Conservation (phyloP, 2,888 invertebrate genomes). For the Strigamia crassipes region DNA sequence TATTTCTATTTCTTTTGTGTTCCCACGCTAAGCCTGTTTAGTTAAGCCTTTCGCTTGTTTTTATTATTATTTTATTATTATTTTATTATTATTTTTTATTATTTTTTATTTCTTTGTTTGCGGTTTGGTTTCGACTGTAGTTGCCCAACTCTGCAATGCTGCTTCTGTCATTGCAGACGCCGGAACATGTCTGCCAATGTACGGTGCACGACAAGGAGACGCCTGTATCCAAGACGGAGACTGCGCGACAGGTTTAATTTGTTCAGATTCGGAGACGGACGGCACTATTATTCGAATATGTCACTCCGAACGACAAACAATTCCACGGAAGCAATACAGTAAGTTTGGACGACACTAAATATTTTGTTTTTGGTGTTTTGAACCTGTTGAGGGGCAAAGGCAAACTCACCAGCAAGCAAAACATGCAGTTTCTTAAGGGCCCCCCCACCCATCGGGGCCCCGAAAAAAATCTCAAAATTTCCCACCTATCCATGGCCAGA, state of each 20-base stretch:
- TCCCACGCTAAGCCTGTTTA: too few species aligned
- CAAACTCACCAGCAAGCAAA: too few species aligned
- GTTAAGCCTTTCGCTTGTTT: background rate
- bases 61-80: background rate
- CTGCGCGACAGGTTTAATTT: slow-evolving; percentile 80
- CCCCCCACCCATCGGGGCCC: too few species aligned
- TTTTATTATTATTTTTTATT: background rate
- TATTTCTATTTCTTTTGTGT: too few species aligned
- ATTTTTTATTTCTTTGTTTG: background rate
- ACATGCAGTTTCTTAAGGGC: too few species aligned
- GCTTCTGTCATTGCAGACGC: slow-evolving; percentile 59
- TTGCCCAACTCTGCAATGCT: background rate
- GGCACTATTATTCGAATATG: slow-evolving; percentile 70
- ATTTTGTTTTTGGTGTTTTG: too few species aligned
- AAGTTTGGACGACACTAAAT: too few species aligned
- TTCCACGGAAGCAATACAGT: slow-evolving; percentile 73
- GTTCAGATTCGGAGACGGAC: slow-evolving; percentile 67
- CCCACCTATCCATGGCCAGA: too few species aligned
- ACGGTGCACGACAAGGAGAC: slow-evolving; percentile 79
- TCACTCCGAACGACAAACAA: slow-evolving; percentile 62
- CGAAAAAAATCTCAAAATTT: too few species aligned
- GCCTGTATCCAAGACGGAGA: slow-evolving; percentile 81
- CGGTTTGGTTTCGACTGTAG: background rate
- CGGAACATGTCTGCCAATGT: slow-evolving; percentile 71
- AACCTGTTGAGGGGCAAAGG: too few species aligned